Evolutionary conservation across 1,140 invertebrate genomes (phyloP), one percentile per base, ranked within the genome.

Genomic region (Wasmannia auropunctata): DNA sequence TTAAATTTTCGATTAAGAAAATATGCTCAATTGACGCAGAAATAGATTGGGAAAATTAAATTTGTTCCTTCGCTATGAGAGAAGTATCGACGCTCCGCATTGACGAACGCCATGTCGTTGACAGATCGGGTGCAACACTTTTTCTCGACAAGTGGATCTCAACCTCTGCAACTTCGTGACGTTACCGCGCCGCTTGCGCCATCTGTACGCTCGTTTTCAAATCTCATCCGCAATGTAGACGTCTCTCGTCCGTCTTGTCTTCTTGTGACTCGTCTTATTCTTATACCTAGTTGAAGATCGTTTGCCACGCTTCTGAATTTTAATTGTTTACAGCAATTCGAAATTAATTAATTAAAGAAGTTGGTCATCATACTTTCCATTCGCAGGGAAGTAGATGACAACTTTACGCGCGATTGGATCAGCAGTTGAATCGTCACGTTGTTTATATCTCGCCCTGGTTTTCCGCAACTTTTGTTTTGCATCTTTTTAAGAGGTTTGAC

Each of bases 241-340:
- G 6, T 16, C 14, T n/a, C 43, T 10, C n/a, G n/a, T n/a, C 31
- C 19, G 8, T 76, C 56, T 63, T n/a, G 56, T 28, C 19, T 14
- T 43, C 25, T 46, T 19, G 19, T 77, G 3, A n/a, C n/a, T n/a
- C n/a, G n/a, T n/a, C n/a, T n/a, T n/a, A n/a, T n/a, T n/a, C n/a
- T n/a, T n/a, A n/a, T n/a, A n/a, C n/a, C n/a, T n/a, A n/a, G 28
- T 46, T 63, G 5, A 34, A 40, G 58, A 14, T 11, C 11, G 6
- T 62, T 22, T 63, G 40, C 19, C 75, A 77, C 56, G 56, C 75
- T 77, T 62, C 19, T 19, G 34, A 16, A 4, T 14, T n/a, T n/a
- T n/a, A 31, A 77, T 63, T 77, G 37, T 62, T 77, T 49, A 62
- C 56, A 34, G n/a, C n/a, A 28, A n/a, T 28, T 5, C 22, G n/a